Evolutionary conservation across 2,888 invertebrate species (phyloP).

Genomic region (Chymomyza amoena): DNA sequence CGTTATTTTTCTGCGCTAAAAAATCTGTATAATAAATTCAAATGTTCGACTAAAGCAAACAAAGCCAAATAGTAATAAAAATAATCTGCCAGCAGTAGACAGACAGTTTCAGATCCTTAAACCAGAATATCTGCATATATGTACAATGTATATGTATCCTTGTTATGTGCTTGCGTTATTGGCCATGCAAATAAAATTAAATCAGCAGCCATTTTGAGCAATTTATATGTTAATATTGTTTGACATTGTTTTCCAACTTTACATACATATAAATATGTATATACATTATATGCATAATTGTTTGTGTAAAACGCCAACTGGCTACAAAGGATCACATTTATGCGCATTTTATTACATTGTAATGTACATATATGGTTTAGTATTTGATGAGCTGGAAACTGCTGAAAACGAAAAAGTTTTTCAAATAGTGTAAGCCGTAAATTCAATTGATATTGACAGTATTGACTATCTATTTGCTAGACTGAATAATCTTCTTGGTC

Average conservation of each 20-base stretch:
- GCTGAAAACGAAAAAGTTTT: constrained; percentile 33
- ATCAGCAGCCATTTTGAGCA: constrained; percentile 69
- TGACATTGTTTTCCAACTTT: constrained; percentile 61
- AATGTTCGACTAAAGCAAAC: constrained; percentile 53
- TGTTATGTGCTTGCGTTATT: neutral
- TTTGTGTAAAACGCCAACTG: neutral
- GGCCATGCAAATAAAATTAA: constrained; percentile 54
- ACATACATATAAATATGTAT: neutral
- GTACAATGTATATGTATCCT: neutral
- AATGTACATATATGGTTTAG: neutral
- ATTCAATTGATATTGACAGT: constrained; percentile 45
- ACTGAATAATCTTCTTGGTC: too few species aligned
- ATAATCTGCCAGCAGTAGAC: constrained; percentile 50
- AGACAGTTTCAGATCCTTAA: neutral
- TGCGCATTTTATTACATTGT: neutral
- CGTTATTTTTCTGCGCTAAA: constrained; percentile 75
- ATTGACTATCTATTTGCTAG: neutral
- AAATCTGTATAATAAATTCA: constrained; percentile 71
- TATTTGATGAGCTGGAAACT: constrained; percentile 56
- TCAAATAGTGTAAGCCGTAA: constrained; percentile 40
- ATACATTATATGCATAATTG: neutral
- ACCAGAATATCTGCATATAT: neutral
- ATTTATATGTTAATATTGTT: constrained; percentile 74
- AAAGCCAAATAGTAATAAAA: constrained; percentile 52
- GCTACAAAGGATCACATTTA: neutral